Percentiles rank a stretch among this genome's conserved stretches.
phyloP scores from a whole-genome alignment of 2,797 vertebrate species.

The Sebastes hubbsi region DNA sequence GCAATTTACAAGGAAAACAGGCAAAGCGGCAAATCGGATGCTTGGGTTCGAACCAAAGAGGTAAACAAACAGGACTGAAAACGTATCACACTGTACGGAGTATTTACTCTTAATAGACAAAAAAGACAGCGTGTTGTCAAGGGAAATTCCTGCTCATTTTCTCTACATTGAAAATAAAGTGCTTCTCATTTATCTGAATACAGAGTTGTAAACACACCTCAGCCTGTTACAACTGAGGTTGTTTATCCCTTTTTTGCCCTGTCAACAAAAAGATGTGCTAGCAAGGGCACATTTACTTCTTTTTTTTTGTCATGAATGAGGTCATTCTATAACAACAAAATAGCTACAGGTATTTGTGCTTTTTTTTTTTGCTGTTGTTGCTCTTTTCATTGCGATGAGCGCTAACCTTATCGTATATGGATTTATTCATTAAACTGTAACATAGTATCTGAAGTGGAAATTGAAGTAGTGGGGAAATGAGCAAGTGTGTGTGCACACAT shows the following conservation, averaged over 20 bases:
- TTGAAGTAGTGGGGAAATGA: constrained; percentile 10
- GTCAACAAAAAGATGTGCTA: constrained; percentile 3
- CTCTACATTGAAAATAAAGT: constrained; percentile 34
- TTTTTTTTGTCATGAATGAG: constrained; percentile 8
- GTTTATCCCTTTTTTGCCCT: constrained; percentile 13
- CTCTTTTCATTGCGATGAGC: not conserved
- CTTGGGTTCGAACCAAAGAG: not conserved
- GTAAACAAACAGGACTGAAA: constrained; percentile 26
- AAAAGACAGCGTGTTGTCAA: not conserved
- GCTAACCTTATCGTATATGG: constrained; percentile 24
- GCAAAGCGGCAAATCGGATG: constrained; percentile 15
- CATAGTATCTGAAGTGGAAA: constrained; percentile 10
- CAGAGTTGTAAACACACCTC: constrained; percentile 9
- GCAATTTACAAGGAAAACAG: constrained; percentile 24
- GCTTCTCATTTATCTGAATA: constrained; percentile 17
- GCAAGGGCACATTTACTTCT: not conserved
- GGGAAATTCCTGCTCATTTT: constrained; percentile 31
- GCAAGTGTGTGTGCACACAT: not conserved
- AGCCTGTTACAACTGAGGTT: not conserved
- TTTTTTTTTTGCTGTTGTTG: not conserved
- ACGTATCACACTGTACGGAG: not conserved
- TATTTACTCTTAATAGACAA: constrained; percentile 20
- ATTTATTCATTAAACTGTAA: constrained; percentile 63
- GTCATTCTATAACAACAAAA: constrained; percentile 6
- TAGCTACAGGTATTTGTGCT: not conserved